Conservation (phyloP, 2,888 invertebrate genomes). For the Drosophila borealis region DNA sequence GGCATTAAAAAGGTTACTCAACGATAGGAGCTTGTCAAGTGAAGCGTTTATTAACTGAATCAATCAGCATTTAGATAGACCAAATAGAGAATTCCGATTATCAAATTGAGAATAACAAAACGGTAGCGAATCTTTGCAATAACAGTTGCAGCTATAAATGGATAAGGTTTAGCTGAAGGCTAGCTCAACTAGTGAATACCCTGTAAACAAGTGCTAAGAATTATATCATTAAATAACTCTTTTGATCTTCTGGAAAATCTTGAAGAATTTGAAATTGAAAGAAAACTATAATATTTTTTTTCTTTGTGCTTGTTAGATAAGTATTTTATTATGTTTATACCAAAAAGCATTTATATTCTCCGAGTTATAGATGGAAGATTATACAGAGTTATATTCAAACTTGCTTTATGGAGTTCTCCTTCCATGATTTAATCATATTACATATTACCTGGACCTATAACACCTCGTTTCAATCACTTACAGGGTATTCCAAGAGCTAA, state of each 20-base stretch:
- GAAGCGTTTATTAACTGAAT: constrained; percentile 21
- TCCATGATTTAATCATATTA: too few relatives aligned
- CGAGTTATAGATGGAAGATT: too few relatives aligned
- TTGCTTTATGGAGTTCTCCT: too few relatives aligned
- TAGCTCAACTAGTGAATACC: constrained; percentile 12
- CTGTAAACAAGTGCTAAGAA: background rate
- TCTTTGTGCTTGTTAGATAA: too few relatives aligned
- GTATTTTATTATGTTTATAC: too few relatives aligned
- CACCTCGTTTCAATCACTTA: background rate
- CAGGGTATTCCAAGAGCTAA: constrained; percentile 12
- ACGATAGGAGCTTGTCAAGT: constrained; percentile 19
- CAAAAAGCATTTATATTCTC: too few relatives aligned
- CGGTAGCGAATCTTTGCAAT: background rate
- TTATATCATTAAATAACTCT: too few relatives aligned
- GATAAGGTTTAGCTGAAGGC: background rate
- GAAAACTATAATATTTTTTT: too few relatives aligned
- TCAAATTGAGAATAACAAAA: background rate
- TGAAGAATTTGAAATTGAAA: background rate
- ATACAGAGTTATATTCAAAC: too few relatives aligned
- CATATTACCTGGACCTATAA: background rate
- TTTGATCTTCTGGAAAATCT: too few relatives aligned
- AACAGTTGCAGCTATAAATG: background rate
- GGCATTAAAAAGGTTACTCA: constrained; percentile 20
- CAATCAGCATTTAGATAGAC: constrained; percentile 31
- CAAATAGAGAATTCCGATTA: constrained; percentile 15